phyloP scores from a whole-genome alignment of 2,797 vertebrate species.

The Sebastes umbrosus region DNA sequence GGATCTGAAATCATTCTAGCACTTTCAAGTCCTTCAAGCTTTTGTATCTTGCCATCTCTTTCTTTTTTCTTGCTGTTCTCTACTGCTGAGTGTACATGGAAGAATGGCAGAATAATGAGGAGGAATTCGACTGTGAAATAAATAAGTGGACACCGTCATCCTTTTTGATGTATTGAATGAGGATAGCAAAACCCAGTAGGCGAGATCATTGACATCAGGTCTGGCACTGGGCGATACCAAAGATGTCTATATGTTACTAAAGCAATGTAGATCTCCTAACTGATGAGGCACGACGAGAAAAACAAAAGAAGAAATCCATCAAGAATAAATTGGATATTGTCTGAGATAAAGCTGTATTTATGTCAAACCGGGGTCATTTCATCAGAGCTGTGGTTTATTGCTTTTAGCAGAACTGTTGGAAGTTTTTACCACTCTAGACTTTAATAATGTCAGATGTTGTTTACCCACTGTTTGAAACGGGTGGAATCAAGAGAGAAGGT shows the following conservation, averaged over 20 bases:
- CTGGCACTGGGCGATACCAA: neutral
- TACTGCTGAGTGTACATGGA: neutral
- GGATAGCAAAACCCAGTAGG: neutral
- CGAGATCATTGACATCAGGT: slow-evolving; percentile 9
- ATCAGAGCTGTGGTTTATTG: neutral
- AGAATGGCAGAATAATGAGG: slow-evolving; percentile 18
- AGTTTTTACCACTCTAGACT: neutral
- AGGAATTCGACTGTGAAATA: slow-evolving; percentile 17
- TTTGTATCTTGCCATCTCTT: neutral
- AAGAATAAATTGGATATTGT: neutral
- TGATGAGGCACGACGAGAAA: neutral
- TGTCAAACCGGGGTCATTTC: neutral
- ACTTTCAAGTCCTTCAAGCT: neutral
- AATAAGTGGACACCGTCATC: slow-evolving; percentile 22
- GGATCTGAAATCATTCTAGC: slow-evolving; percentile 14
- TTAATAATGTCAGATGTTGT: slow-evolving; percentile 3
- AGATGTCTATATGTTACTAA: slow-evolving; percentile 29
- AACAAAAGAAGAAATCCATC: slow-evolving; percentile 14
- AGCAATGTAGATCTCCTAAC: neutral
- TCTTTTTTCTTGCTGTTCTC: neutral
- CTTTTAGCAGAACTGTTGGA: neutral
- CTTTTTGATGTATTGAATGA: slow-evolving; percentile 18
- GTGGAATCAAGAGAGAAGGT: neutral
- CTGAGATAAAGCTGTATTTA: neutral
- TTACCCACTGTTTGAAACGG: neutral